phyloP scores from a whole-genome alignment of 2,888 invertebrate genomes.

The Argyresthia albistria region DNA sequence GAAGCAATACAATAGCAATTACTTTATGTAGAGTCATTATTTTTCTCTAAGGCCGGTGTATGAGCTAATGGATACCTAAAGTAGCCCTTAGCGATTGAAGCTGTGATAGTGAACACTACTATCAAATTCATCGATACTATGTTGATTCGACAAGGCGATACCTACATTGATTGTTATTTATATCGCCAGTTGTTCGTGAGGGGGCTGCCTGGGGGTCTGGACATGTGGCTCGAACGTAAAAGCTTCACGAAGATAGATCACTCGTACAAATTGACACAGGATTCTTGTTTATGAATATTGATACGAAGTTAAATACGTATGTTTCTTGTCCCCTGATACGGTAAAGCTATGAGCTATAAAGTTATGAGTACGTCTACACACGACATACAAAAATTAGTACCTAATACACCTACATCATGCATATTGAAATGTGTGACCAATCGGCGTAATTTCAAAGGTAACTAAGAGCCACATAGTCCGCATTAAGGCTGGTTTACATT shows the following conservation, averaged over 20 bases:
- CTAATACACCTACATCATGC: too few relatives aligned
- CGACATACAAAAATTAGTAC: too few relatives aligned
- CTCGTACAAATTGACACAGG: background rate
- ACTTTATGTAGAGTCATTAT: background rate
- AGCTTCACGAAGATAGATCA: background rate
- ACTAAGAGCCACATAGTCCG: too few relatives aligned
- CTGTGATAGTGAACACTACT: conserved; percentile 2
- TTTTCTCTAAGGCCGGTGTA: background rate
- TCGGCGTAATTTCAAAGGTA: too few relatives aligned
- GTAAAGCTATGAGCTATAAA: too few relatives aligned
- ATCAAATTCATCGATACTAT: conserved; percentile 9
- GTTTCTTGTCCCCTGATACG: too few relatives aligned
- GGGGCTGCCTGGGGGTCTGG: conserved; percentile 7
- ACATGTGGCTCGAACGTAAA: background rate
- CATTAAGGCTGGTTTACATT: too few relatives aligned
- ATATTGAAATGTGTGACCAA: too few relatives aligned
- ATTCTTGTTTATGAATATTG: background rate
- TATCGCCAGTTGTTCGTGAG: conserved; percentile 34
- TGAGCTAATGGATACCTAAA: background rate
- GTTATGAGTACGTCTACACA: too few relatives aligned
- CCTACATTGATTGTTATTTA: conserved; percentile 54
- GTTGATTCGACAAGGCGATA: conserved; percentile 9
- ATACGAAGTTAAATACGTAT: too few relatives aligned
- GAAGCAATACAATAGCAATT: too few relatives aligned
- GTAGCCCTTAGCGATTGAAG: conserved; percentile 1